A percentile compares a stretch with the other conserved stretches of the same genome.
Conservation (phyloP, 2,113 vertebrate species). For the Carassius auratus region DNA sequence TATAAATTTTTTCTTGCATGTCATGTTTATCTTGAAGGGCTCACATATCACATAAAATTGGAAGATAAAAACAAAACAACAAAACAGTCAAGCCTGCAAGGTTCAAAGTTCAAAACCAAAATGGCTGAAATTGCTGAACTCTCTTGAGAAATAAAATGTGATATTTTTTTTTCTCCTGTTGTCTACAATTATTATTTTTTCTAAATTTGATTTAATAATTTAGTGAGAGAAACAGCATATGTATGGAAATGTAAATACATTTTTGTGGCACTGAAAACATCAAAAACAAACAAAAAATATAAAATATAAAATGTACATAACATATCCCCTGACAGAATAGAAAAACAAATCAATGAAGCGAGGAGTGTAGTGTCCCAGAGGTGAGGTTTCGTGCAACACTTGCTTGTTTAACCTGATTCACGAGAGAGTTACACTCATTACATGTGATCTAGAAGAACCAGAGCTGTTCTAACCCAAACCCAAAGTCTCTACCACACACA, state of each 20-base stretch:
- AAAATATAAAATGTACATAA: background rate
- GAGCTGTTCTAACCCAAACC: background rate
- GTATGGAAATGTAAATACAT: background rate
- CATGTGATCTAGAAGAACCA: background rate
- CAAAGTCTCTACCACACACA: slow-evolving; percentile 6
- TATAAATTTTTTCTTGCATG: too few species aligned
- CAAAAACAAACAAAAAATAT: background rate
- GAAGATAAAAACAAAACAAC: background rate
- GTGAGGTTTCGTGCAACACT: background rate
- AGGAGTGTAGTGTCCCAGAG: background rate
- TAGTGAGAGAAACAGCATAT: background rate
- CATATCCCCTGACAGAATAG: background rate
- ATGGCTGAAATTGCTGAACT: background rate
- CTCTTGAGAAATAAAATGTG: background rate
- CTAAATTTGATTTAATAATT: background rate
- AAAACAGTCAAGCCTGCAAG: background rate
- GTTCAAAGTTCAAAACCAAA: background rate
- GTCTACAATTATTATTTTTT: too few species aligned
- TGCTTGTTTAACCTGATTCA: too few species aligned
- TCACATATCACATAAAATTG: background rate
- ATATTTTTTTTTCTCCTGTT: too few species aligned
- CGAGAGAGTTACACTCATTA: too few species aligned
- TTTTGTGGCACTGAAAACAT: background rate
- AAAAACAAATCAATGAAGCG: background rate
- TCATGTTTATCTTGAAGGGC: too few species aligned